These are phyloP conservation scores for Clivina fossor DNA, from an alignment of 2,888 invertebrate genomes.

Conservation along the genomic window DNA sequence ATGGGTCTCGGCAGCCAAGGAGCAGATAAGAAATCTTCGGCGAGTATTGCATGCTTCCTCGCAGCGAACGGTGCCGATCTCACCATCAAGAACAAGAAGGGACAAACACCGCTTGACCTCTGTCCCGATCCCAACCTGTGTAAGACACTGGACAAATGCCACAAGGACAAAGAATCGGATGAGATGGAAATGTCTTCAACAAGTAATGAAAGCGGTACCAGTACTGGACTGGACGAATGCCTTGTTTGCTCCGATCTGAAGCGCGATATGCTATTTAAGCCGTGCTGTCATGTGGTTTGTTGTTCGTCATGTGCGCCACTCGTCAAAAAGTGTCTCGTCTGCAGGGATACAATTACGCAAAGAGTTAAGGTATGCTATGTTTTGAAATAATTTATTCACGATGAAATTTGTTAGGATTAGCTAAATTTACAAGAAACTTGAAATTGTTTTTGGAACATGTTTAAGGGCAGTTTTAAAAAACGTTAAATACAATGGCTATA, in stretches of 20 bases:
- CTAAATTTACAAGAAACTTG: too few relatives aligned
- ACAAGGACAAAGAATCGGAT: conserved; percentile 79
- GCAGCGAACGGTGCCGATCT: conserved; percentile 96
- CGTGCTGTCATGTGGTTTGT: conserved; percentile 91
- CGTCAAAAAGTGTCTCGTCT: conserved; percentile 93
- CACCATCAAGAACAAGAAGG: conserved; percentile 89
- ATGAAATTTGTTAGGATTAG: too few relatives aligned
- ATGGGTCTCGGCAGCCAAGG: conserved; percentile 84
- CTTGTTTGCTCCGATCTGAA: conserved; percentile 93
- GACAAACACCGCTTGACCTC: conserved; percentile 92
- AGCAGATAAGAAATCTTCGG: conserved; percentile 92
- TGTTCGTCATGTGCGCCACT: conserved; percentile 86
- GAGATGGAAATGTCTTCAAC: conserved; percentile 56
- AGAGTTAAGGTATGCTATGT: conserved; percentile 76
- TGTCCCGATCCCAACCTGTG: conserved; percentile 98
- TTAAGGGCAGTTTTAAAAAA: too few relatives aligned
- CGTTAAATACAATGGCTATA: too few relatives aligned
- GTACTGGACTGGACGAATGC: conserved; percentile 77
- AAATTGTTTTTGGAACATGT: too few relatives aligned
- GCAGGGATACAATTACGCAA: conserved; percentile 79
- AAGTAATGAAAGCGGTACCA: conserved; percentile 31
- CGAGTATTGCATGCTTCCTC: conserved; percentile 94
- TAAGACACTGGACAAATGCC: conserved; percentile 90
- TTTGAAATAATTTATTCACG: too few relatives aligned
- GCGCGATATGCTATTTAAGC: conserved; percentile 86